phyloP scores from a whole-genome alignment of 2,113 vertebrate species.

The Istiophorus platypterus region DNA sequence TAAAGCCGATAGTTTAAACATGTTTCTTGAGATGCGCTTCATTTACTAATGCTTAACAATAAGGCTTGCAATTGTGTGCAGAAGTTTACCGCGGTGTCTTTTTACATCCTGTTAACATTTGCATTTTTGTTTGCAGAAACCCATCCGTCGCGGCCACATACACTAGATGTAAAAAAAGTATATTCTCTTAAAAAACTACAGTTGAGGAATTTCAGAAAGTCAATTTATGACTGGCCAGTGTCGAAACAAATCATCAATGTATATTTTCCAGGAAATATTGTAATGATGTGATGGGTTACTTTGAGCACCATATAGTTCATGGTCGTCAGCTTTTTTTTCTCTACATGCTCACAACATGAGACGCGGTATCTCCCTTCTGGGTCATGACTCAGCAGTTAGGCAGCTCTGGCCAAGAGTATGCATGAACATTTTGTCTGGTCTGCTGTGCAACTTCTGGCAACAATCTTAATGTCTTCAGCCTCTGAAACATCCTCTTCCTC shows the following conservation, averaged over 20 bases:
- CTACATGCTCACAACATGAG: not conserved
- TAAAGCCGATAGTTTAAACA: not conserved
- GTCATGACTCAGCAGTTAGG: constrained; percentile 1
- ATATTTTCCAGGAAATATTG: not conserved
- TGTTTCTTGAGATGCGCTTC: not conserved
- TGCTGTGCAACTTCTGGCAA: constrained; percentile 12
- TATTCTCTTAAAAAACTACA: not conserved
- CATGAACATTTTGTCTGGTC: not conserved
- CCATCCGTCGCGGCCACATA: not conserved
- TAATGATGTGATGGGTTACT: no score
- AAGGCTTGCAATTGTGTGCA: not conserved
- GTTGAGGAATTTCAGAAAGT: not conserved
- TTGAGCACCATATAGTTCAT: not conserved
- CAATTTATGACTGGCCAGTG: not conserved
- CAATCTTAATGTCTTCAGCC: not conserved
- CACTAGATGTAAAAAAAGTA: not conserved
- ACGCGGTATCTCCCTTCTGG: not conserved
- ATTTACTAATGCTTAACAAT: not conserved
- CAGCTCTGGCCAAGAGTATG: not conserved
- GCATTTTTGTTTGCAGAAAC: not conserved
- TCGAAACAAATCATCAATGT: no score
- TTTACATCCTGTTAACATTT: not conserved
- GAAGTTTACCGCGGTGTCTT: not conserved
- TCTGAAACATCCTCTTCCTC: not conserved
- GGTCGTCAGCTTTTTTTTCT: not conserved